Base-by-base conservation (phyloP, 2,113 vertebrate species). In the Chrysochloris asiatica region DNA sequence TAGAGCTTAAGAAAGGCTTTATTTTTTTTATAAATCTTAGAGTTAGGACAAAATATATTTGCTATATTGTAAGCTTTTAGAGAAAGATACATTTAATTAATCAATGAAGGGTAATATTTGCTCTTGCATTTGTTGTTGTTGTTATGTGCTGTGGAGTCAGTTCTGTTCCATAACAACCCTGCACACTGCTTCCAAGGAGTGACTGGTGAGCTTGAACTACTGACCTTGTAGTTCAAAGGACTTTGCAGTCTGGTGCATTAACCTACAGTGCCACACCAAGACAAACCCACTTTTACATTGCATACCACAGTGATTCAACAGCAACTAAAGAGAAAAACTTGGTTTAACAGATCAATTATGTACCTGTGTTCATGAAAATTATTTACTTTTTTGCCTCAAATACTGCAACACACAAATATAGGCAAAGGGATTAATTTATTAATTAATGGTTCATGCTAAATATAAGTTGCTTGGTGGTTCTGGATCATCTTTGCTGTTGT, bases 281-380 rank as follows among this genome's bases (percentile, higher is more conserved):
- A 79, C 52, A 83, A 47, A 48, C 61, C 86, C 24, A 71, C 7
- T 85, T 73, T 77, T 69, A 21, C 17, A 6, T 69, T 67, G 79
- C 5, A 30, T 47, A 30, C 22, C 3, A 69, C 8, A 78, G 2
- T 56, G 72, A 86, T 86, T 87, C 26, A 72, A 54, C 17, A 82
- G 75, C 11, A 67, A 76, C 6, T 21, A 82, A 75, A 91, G 69
- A 79, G 61, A 47, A 94, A 83, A 87, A 26, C n/a, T 80, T 72
- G 30, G 3, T 67, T 86, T 89, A 89, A 87, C n/a, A 67, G 33
- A 67, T 36, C 16, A 19, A 67, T 36, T 67, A n/a, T 67, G 14
- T 67, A 16, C 13, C 30, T 33, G n/a, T n/a, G n/a, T n/a, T n/a
- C n/a, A n/a, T n/a, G n/a, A n/a, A n/a, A n/a, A n/a, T n/a, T n/a